phyloP scores from a whole-genome alignment of 1,140 invertebrate genomes.

The Daktulosphaira vitifoliae region DNA sequence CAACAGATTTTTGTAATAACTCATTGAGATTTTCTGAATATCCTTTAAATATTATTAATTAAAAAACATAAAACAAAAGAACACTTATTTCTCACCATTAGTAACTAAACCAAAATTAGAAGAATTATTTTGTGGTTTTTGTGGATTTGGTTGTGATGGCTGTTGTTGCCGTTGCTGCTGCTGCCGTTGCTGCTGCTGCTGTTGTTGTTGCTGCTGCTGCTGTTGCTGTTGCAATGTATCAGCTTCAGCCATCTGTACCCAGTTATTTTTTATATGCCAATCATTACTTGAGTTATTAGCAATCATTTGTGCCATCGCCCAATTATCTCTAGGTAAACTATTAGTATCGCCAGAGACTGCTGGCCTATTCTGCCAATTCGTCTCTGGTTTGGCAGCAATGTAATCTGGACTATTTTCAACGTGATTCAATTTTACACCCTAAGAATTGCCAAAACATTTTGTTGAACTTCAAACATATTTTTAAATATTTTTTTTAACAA shows the following conservation, averaged over 20 bases:
- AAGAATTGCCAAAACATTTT: no score
- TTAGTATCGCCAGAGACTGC: not conserved
- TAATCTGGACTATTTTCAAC: not conserved
- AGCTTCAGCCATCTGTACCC: slow-evolving; percentile 8
- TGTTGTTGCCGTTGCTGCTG: not conserved
- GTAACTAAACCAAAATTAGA: slow-evolving; percentile 19
- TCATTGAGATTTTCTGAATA: slow-evolving; percentile 13
- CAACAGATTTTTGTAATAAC: slow-evolving; percentile 17
- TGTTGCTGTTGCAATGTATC: not conserved
- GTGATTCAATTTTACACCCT: slow-evolving; percentile 8
- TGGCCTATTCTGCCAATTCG: slow-evolving; percentile 8
- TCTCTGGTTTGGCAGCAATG: not conserved
- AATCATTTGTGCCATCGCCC: slow-evolving; percentile 5
- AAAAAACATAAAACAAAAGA: not conserved
- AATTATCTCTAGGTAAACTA: slow-evolving; percentile 19
- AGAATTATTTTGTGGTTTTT: not conserved
- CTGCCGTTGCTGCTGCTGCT: no score
- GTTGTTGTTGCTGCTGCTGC: no score
- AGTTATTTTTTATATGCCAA: slow-evolving; percentile 20
- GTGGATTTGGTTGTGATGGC: not conserved
- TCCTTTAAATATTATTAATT: slow-evolving; percentile 10
- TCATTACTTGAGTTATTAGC: not conserved
- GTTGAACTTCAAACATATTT: no score
- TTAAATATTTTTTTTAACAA: not conserved
- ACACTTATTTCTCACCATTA: slow-evolving; percentile 8